These are phyloP conservation scores for Schlechtendalia chinensis DNA, from an alignment of 1,140 invertebrate species.

Conservation along the genomic window DNA sequence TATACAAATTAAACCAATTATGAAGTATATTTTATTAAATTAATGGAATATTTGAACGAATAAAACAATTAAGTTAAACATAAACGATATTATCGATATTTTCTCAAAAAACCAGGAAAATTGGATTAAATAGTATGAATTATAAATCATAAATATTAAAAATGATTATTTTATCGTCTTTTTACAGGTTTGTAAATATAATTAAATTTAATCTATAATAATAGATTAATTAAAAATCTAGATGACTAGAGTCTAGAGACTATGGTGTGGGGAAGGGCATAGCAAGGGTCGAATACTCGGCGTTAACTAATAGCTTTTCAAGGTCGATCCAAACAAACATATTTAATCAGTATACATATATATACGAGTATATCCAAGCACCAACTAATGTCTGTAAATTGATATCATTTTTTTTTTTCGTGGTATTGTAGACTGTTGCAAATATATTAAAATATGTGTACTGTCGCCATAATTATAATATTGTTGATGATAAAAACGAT, in stretches of 20 bases:
- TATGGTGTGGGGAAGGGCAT: no score
- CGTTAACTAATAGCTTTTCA: conserved; percentile 2
- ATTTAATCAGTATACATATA: neutral
- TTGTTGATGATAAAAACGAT: conserved; percentile 23
- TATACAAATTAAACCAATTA: no score
- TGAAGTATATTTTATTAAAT: no score
- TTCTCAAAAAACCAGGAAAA: neutral
- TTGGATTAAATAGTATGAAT: no score
- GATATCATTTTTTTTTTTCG: conserved; percentile 16
- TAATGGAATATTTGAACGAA: no score
- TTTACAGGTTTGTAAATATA: no score
- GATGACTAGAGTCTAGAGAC: no score
- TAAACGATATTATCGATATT: neutral
- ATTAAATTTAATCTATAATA: no score
- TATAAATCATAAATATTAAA: no score
- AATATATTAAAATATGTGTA: conserved; percentile 5
- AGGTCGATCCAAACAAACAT: neutral
- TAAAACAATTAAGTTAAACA: neutral
- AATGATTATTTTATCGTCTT: no score
- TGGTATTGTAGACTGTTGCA: neutral
- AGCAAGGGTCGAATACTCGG: neutral
- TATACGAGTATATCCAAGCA: neutral
- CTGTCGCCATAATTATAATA: neutral
- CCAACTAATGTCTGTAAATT: conserved; percentile 7
- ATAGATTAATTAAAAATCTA: no score